Conservation (phyloP, 2,797 vertebrate species). For the Syndactyla subalaris region DNA sequence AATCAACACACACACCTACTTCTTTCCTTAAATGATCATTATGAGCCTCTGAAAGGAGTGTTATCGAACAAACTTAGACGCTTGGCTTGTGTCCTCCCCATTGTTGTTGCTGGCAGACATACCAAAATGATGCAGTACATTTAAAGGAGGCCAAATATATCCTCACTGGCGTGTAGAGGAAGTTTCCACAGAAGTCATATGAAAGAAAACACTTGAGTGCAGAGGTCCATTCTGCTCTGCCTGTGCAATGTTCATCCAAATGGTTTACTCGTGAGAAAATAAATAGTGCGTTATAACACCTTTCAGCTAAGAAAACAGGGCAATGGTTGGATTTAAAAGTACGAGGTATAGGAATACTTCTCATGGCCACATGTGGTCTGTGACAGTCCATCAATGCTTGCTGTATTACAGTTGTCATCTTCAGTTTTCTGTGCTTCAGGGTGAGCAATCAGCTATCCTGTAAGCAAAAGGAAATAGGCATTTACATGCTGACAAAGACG, state of each 20-base stretch:
- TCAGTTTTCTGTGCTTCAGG: constrained; percentile 5
- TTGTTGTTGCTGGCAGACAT: constrained; percentile 48
- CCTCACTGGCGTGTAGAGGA: constrained; percentile 33
- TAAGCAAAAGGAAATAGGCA: constrained; percentile 20
- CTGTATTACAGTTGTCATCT: background rate
- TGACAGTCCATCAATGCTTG: background rate
- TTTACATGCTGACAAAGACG: background rate
- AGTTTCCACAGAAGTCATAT: constrained; percentile 49
- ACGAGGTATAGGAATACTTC: constrained; percentile 21
- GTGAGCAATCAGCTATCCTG: constrained; percentile 76
- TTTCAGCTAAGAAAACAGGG: constrained; percentile 15
- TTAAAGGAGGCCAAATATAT: constrained; percentile 35
- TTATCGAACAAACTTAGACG: background rate
- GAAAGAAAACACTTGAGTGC: constrained; percentile 3
- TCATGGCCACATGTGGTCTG: background rate
- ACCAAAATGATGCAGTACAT: constrained; percentile 27
- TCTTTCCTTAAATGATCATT: constrained; percentile 17
- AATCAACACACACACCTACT: background rate
- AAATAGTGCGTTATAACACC: constrained; percentile 66
- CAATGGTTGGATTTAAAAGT: background rate
- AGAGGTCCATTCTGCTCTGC: background rate
- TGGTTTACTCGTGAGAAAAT: constrained; percentile 45
- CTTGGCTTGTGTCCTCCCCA: constrained; percentile 15
- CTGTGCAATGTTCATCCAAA: background rate
- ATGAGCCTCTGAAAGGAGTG: background rate